A percentile compares a stretch with the other conserved stretches of the same genome.
phyloP scores from a whole-genome alignment of 2,888 invertebrate species.

The Cataglyphis livida region DNA sequence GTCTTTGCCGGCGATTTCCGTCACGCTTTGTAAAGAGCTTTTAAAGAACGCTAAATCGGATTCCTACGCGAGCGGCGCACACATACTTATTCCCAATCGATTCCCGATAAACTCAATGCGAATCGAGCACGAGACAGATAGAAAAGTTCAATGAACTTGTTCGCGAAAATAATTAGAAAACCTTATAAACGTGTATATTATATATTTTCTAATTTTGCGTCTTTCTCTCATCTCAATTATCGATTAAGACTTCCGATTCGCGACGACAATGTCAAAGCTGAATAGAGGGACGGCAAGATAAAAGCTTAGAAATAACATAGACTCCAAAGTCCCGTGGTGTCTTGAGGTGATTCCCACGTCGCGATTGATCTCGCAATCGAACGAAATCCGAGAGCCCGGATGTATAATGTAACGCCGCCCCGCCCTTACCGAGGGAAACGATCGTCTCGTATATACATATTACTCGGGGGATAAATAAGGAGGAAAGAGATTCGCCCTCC shows the following conservation, averaged over 20 bases:
- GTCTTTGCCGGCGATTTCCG: not conserved
- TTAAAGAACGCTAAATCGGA: conserved; percentile 33
- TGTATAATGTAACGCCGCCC: not conserved
- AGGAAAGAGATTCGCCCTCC: not conserved
- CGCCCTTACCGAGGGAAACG: conserved; percentile 1
- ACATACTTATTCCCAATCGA: conserved; percentile 14
- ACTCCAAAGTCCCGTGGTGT: not conserved
- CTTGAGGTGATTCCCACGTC: not conserved
- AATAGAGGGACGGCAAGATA: not conserved
- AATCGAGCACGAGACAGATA: not conserved
- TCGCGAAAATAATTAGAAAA: conserved; percentile 27
- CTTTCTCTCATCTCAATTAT: not conserved
- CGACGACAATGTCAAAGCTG: not conserved
- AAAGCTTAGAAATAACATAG: not conserved
- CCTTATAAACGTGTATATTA: not conserved
- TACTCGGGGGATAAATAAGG: not conserved
- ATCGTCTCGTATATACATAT: not conserved
- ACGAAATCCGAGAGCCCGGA: not conserved
- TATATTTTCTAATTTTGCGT: not conserved
- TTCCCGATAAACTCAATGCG: conserved; percentile 19
- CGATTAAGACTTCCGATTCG: not conserved
- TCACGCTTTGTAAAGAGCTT: conserved; percentile 11
- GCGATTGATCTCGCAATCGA: not conserved
- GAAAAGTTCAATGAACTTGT: conserved; percentile 26
- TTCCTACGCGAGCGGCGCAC: not conserved